phyloP scores from a whole-genome alignment of 2,113 vertebrate genomes.

The Chunga burmeisteri region DNA sequence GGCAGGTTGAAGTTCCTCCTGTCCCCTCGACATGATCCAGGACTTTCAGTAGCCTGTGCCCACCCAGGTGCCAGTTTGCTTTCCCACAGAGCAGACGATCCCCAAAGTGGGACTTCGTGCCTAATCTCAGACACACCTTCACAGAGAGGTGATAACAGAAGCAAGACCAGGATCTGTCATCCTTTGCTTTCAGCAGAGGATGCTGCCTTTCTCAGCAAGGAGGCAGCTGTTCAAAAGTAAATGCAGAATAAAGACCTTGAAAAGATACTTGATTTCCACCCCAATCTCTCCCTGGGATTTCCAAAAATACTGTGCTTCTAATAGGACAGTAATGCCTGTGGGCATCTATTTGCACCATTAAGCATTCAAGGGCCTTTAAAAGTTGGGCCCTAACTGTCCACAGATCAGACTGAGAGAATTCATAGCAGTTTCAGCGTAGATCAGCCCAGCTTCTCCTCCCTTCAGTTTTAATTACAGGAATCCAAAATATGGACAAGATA shows the following conservation, averaged over 20 bases:
- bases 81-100: background rate
- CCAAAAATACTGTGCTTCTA: background rate
- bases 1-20: background rate
- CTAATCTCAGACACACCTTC: background rate
- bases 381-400: background rate
- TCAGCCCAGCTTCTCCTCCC: background rate
- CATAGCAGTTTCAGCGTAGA: background rate
- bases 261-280: background rate
- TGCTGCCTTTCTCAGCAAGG: background rate
- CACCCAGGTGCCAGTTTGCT: accelerated
- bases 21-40: background rate
- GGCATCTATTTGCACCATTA: background rate
- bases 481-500: background rate
- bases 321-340: background rate
- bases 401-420: background rate
- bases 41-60: background rate
- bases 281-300: background rate
- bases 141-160: background rate
- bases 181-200: background rate
- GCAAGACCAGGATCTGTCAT: background rate
- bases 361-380: background rate
- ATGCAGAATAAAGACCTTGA: background rate
- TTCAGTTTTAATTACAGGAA: background rate
- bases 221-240: background rate
- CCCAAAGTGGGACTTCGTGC: background rate